Base-by-base conservation (phyloP, 1,140 invertebrate species). In the Aporrectodea caliginosa region DNA sequence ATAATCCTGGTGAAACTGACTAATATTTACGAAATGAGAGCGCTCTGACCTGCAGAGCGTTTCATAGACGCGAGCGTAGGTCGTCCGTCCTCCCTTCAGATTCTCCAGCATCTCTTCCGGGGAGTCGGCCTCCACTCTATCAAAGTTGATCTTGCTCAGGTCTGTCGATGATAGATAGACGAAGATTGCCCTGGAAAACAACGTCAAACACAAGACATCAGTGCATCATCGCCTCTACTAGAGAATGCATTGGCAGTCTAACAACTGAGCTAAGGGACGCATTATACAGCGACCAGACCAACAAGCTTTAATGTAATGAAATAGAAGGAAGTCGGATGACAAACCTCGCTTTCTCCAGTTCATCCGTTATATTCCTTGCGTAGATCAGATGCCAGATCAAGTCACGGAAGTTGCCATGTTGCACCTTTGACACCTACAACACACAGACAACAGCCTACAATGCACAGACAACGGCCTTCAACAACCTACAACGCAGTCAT, bases 331-430 rank as follows among this genome's bases (percentile, higher is more conserved):
- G n/a, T n/a, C n/a, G n/a, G 6, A 58, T 58, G 43, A 22, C 43
- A 12, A 72, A 72, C 87, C 87, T 85, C 77, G 86, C 87, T 85
- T 88, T 88, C 76, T 88, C 87, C 6, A 88, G 84, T 82, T 88
- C 88, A 84, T 88, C 86, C 33, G 85, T 87, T 76, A 88, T 88
- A 81, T 87, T 86, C 81, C 87, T 85, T n/a, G 85, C 85, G 75
- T 84, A 88, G 79, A 88, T 88, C 82, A 88, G 82, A 85, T 88
- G 86, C 88, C 88, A 88, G 16, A 88, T 85, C 70, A 88, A 81
- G 75, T 88, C 86, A 76, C 84, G 83, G 81, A 88, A 88, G 80
- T 83, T 88, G 35, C 84, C 84, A 82, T 88, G 88, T 33, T 87
- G 84, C 78, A 83, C 85, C 75, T 86, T 85, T 0, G 88, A 88